Evolutionary conservation across 2,113 vertebrate species (phyloP), one percentile per base, ranked within the genome.

Genomic region (Glaucidium brasilianum): DNA sequence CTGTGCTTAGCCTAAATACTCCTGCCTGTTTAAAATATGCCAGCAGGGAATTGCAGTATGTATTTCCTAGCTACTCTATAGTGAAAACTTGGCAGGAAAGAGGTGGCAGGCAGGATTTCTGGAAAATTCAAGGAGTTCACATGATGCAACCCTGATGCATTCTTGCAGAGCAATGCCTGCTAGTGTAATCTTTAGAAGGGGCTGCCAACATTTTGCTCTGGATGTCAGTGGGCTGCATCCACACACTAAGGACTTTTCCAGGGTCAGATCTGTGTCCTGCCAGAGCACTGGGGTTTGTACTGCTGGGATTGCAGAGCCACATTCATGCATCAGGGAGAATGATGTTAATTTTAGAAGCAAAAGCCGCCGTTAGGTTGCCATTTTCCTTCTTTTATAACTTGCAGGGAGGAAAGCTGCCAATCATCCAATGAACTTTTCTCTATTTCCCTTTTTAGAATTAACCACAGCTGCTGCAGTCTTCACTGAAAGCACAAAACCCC

Each of bases 131-230:
- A 15, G 89, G 50, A 86, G 11, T 20, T 49, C 63, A 92, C 92
- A 95, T 97, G 97, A 97, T 96, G 97, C 93, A 97, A 97, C 84
- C 34, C 52, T 3, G 15, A 22, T 8, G 68, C 67, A 5, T 74
- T 95, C 94, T 97, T 97, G 87, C 97, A 85, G 73, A 58, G 56
- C 10, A 2, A 29, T 0, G 9, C 49, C 56, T 53, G 85, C 79
- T n/a, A 2, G 23, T 27, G 64, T 15, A 12, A 64, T 25, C 77
- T 63, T 50, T 8, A 20, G 32, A 55, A 91, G 37, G 43, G 49
- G 49, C 37, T 0, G 0, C 77, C 39, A 30, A 12, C 14, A 2
- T 41, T 85, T 56, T 12, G 14, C 39, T 79, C 49, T 77, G 62
- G 66, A 43, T 59, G 49, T 75, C 50, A 52, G 4, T 0, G 4